Evolutionary conservation across 2,888 invertebrate genomes (phyloP).

Genomic region (Patella caerulea): DNA sequence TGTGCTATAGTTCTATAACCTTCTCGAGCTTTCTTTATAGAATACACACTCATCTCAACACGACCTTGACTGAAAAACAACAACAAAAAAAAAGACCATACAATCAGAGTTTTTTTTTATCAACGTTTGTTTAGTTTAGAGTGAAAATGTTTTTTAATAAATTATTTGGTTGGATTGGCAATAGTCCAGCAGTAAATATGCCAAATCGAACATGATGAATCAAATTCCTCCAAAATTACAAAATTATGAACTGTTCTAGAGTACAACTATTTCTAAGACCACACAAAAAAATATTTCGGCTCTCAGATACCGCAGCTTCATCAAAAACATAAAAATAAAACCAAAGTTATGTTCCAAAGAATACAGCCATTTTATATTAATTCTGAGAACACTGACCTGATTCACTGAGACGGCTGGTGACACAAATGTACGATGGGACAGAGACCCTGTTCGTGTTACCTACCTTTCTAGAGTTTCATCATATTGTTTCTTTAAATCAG

Average conservation of each 20-base stretch:
- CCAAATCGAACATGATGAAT: no score
- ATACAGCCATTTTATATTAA: background rate
- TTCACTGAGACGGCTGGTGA: background rate
- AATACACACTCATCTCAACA: constrained; percentile 59
- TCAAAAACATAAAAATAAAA: background rate
- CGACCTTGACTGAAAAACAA: constrained; percentile 58
- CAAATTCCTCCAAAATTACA: no score
- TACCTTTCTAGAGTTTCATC: constrained; percentile 70
- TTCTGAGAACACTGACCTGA: no score
- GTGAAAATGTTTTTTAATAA: background rate
- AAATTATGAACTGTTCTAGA: no score
- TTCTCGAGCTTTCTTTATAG: constrained; percentile 65
- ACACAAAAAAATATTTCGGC: no score
- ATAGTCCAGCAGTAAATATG: no score
- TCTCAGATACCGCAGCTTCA: no score
- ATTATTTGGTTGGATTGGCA: background rate
- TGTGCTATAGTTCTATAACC: constrained; percentile 66
- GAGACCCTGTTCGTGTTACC: background rate
- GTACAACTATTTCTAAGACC: background rate
- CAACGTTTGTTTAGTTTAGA: no score
- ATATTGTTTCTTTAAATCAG: constrained; percentile 69
- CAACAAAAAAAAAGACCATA: background rate
- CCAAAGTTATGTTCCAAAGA: background rate
- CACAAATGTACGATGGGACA: no score
- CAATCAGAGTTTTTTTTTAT: no score